Base-by-base conservation (phyloP, 2,797 vertebrate genomes). In the Halcyon badia region DNA sequence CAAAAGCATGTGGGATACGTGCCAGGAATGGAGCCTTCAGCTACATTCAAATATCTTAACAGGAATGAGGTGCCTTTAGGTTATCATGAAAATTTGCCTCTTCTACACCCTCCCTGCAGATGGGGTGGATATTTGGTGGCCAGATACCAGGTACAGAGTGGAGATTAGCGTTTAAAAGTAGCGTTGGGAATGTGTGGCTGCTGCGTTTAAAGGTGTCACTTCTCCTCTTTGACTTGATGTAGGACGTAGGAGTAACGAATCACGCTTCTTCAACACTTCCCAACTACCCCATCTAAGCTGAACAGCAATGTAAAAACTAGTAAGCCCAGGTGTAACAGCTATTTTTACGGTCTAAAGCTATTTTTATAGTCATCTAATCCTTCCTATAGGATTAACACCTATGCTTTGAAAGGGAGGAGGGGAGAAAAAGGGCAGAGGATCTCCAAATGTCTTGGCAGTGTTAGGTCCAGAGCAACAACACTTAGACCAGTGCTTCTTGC, bases 361-460 rank as follows among this genome's bases (percentile, higher is more conserved):
- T 96, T 96, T 95, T 89, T 94, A 19, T 61, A 61, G 41, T 60
- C 7, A 13, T 37, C 73, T 97, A 94, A 94, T 94, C 84, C 92
- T 92, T 86, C 77, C 89, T 88, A 31, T 39, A 28, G 83, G 93
- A 92, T 96, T 97, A 97, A 69, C 37, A 77, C 82, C 82, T 94
- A 26, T 14, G 9, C 71, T 78, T 94, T 44, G 58, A 84, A 89
- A 93, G 51, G 25, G 73, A 91, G 65, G 65, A 83, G 72, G 77
- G 60, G 51, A 85, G 78, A 57, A 73, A 54, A 84, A 73, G 79
- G 71, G 28, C 83, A 83, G 73, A 82, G 70, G 17, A 39, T 76
- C 49, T 77, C 72, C 12, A 56, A 54, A 57, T 66, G 39, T 60
- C 72, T 51, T 42, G 26, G 15, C 46, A 64, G 15, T 11, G 33